Evolutionary conservation across 2,797 vertebrate species (phyloP).

Genomic region (Nothura maculosa): DNA sequence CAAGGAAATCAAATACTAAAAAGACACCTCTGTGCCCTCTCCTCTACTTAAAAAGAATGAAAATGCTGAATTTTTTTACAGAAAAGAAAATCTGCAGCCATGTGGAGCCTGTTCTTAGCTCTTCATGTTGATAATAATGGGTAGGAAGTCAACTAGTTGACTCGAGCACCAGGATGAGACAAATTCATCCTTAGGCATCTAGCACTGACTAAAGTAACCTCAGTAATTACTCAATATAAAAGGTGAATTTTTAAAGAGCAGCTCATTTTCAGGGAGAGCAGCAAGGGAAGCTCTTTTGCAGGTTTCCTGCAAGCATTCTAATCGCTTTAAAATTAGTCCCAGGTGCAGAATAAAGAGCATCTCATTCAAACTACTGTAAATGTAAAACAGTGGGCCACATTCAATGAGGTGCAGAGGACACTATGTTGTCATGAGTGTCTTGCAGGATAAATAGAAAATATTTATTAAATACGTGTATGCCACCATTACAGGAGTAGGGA

Average conservation of each 20-base stretch:
- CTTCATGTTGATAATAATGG: neutral
- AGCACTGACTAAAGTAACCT: neutral
- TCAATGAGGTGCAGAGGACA: neutral
- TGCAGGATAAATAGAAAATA: neutral
- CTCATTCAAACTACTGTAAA: neutral
- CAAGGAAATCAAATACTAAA: neutral
- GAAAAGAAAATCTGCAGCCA: neutral
- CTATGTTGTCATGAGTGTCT: neutral
- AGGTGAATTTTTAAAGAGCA: neutral
- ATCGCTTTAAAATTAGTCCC: neutral
- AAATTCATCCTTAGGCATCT: neutral
- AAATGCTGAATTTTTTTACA: neutral
- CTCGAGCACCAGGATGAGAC: neutral
- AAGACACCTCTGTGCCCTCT: accelerated
- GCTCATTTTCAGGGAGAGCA: neutral
- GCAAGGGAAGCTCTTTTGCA: neutral
- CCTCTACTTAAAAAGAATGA: neutral
- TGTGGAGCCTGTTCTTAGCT: neutral
- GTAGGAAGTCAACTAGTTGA: neutral
- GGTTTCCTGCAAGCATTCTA: neutral
- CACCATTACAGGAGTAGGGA: neutral
- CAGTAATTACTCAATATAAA: neutral
- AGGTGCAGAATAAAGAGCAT: neutral
- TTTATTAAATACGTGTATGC: accelerated
- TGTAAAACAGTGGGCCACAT: neutral